Evolutionary conservation across 2,113 vertebrate genomes (phyloP), one percentile per base, ranked within the genome.

Genomic region (Neolamprologus sp.): DNA sequence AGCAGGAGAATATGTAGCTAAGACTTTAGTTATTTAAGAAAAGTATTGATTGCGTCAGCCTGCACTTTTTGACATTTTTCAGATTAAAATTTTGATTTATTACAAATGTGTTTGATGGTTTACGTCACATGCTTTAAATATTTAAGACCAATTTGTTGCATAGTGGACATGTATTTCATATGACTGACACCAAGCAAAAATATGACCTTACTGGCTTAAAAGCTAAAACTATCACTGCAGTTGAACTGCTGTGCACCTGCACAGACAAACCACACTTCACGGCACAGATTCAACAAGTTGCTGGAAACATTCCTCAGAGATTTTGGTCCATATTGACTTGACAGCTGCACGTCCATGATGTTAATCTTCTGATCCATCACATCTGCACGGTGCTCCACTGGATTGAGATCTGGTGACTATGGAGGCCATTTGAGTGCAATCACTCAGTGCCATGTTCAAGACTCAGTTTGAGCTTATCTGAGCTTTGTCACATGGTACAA

Each of bases 21-120:
- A 40, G n/a, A 23, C 65, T 71, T 71, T 26, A 42, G 37, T 26
- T 42, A 71, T 42, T 71, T 71, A 0, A 42, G 5, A 4, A 71
- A 0, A 16, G 3, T 71, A 45, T 0, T 45, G 37, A 45, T 45
- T 42, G 26, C 0, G 1, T 0, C 65, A 42, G 65, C 21, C 26
- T 0, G 37, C 5, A 42, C 12, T 42, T 71, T 40, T 71, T 5
- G 60, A 65, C 60, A 37, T 65, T 65, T 73, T 73, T 45, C 37
- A 45, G 65, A 7, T 23, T 26, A 16, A 45, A 26, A 16, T 10
- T 73, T 23, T 0, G n/a, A 40, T 37, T 65, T 65, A 65, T 65
- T 37, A 23, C 35, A 71, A 23, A 42, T 40, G n/a, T 73, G 37
- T 45, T 42, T 4, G 37, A 42, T 45, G 0, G 37, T 45, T 45